phyloP scores from a whole-genome alignment of 2,113 vertebrate species.

The Coracopsis vasa region DNA sequence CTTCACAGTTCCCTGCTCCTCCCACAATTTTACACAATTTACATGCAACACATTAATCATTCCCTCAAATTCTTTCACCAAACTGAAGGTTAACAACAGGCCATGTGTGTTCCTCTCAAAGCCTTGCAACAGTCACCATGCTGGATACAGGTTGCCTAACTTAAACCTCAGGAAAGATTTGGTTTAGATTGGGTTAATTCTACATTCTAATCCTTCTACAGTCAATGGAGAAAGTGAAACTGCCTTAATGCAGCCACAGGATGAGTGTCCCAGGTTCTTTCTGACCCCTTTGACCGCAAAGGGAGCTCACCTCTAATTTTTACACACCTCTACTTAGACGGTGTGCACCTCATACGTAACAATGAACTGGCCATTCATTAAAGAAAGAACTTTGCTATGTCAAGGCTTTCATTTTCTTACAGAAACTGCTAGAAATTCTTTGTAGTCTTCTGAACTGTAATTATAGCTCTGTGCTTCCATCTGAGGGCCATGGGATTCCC shows the following conservation, averaged over 20 bases:
- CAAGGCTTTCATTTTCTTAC: neutral
- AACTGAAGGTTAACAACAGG: neutral
- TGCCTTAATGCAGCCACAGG: neutral
- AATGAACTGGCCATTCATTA: neutral
- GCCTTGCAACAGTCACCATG: neutral
- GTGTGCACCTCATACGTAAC: accelerated
- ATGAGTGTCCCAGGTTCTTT: neutral
- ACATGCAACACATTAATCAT: neutral
- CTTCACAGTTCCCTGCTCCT: neutral
- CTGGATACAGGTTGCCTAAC: neutral
- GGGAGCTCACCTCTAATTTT: neutral
- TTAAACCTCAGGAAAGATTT: neutral
- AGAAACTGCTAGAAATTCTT: neutral
- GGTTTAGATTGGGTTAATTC: neutral
- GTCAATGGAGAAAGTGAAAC: neutral
- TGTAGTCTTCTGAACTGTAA: neutral
- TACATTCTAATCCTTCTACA: neutral
- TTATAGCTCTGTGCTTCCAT: neutral
- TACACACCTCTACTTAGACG: neutral
- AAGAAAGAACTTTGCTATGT: neutral
- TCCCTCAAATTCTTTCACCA: neutral
- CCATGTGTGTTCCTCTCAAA: neutral
- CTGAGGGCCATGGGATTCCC: neutral
- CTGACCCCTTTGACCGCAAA: neutral
- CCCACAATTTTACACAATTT: neutral